Percentiles rank a stretch among this genome's conserved stretches.
Evolutionary conservation across 2,797 vertebrate species (phyloP).

Genomic region (Pangasius larnaudii): DNA sequence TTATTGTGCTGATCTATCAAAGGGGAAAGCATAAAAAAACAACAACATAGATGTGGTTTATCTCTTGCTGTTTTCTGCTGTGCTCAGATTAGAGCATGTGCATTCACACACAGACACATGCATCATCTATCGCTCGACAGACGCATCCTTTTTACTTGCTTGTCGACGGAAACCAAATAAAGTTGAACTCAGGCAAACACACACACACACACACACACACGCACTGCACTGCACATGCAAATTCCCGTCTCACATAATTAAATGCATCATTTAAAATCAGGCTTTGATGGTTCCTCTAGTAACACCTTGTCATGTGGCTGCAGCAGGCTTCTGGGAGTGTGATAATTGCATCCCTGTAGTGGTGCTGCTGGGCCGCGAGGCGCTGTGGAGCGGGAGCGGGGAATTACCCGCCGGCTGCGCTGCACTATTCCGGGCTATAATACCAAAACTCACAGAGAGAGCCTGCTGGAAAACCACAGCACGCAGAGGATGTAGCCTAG

Average conservation of each 20-base stretch:
- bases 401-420: conserved; percentile 63
- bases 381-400: conserved; percentile 53
- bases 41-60: conserved; percentile 58
- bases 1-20: conserved; percentile 70
- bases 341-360: conserved; percentile 77
- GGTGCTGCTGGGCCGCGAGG: conserved; percentile 63
- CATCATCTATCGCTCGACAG: conserved; percentile 22
- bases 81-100: conserved; percentile 56
- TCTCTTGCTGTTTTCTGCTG: conserved; percentile 72
- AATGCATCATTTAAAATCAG: conserved; percentile 76
- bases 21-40: conserved; percentile 53
- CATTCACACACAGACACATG: conserved; percentile 26
- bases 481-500: conserved; percentile 41
- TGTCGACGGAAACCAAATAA: conserved; percentile 30
- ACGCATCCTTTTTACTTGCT: conserved; percentile 18
- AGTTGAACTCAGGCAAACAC: conserved; percentile 17
- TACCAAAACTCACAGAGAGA: conserved; percentile 47
- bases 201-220: conserved; percentile 1
- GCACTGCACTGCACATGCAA: conserved; percentile 37
- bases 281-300: conserved; percentile 73
- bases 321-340: conserved; percentile 65
- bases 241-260: conserved; percentile 66
- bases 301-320: conserved; percentile 72
- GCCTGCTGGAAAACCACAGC: conserved; percentile 37
- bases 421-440: conserved; percentile 51